Percentiles rank a stretch among this genome's conserved stretches.
phyloP scores from a whole-genome alignment of 2,888 invertebrate species.

The Drosophila trichaetosa region DNA sequence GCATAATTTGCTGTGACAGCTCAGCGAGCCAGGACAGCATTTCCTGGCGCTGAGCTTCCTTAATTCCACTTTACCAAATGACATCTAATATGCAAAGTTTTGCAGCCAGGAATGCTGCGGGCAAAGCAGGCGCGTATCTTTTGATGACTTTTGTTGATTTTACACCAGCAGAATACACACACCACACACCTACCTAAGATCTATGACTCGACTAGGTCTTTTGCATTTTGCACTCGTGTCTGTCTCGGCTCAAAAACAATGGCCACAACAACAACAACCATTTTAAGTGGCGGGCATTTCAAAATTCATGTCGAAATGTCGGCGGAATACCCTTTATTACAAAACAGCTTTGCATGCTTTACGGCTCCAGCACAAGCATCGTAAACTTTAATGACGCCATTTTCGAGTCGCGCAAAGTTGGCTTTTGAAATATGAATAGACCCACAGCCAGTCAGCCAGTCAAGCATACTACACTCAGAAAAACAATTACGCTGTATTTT shows the following conservation, averaged over 20 bases:
- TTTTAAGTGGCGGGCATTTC: slow-evolving; percentile 60
- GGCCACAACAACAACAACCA: slow-evolving; percentile 41
- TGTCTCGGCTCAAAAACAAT: slow-evolving; percentile 48
- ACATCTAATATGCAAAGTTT: slow-evolving; percentile 84
- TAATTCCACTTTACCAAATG: slow-evolving; percentile 82
- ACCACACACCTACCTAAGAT: slow-evolving; percentile 51
- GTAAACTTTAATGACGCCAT: slow-evolving; percentile 81
- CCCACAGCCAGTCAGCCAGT: slow-evolving; percentile 7
- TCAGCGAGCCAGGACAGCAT: slow-evolving; percentile 44
- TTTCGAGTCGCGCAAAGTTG: slow-evolving; percentile 76
- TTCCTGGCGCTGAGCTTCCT: slow-evolving; percentile 61
- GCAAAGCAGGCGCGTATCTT: slow-evolving; percentile 69
- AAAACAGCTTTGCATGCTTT: slow-evolving; percentile 75
- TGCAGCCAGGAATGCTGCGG: slow-evolving; percentile 34
- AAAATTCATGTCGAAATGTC: slow-evolving; percentile 65
- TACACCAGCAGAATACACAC: slow-evolving; percentile 52
- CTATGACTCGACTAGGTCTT: slow-evolving; percentile 40
- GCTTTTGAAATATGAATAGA: slow-evolving; percentile 81
- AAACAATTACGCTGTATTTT: neutral
- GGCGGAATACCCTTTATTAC: slow-evolving; percentile 80
- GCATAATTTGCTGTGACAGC: slow-evolving; percentile 80
- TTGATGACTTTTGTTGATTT: slow-evolving; percentile 82
- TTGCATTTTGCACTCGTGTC: slow-evolving; percentile 47
- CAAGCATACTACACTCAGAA: neutral
- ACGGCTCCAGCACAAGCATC: slow-evolving; percentile 61